A percentile compares a stretch with the other conserved stretches of the same genome.
These are phyloP conservation scores for Unio pictorum DNA, from an alignment of 2,888 invertebrate species.

Conservation along the genomic window DNA sequence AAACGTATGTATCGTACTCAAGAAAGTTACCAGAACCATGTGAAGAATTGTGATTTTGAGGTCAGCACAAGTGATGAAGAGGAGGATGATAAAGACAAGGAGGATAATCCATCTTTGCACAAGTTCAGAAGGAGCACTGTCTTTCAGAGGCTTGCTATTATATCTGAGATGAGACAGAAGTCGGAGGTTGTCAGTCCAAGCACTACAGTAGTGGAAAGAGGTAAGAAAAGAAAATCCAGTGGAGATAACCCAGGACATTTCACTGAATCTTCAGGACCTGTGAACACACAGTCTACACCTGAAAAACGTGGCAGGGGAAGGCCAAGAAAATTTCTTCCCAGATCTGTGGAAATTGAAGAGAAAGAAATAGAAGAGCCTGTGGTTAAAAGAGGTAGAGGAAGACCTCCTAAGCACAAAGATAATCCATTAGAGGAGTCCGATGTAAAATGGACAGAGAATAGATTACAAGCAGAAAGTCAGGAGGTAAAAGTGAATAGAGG, in stretches of 20 bases:
- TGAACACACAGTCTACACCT: neutral
- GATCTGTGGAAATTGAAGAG: neutral
- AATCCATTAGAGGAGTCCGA: slow-evolving; percentile 4
- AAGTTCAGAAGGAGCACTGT: slow-evolving; percentile 34
- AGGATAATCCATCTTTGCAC: slow-evolving; percentile 4
- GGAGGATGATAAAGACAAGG: slow-evolving; percentile 41
- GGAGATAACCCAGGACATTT: neutral
- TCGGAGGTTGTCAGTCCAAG: slow-evolving; percentile 9
- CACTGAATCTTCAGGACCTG: neutral
- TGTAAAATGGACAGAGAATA: neutral
- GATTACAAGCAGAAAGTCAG: neutral
- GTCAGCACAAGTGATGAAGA: slow-evolving; percentile 71
- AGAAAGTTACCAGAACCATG: slow-evolving; percentile 69
- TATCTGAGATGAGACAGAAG: slow-evolving; percentile 34
- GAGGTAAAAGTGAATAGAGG: slow-evolving; percentile 11
- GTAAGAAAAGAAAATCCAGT: slow-evolving; percentile 2
- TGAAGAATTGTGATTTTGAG: slow-evolving; percentile 69
- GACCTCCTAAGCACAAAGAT: slow-evolving; percentile 17
- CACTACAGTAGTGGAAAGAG: slow-evolving; percentile 1
- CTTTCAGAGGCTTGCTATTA: slow-evolving; percentile 34
- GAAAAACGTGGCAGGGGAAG: slow-evolving; percentile 23
- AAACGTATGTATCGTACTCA: slow-evolving; percentile 77
- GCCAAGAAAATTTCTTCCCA: slow-evolving; percentile 13
- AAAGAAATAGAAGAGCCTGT: neutral
- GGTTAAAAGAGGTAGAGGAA: slow-evolving; percentile 16